phyloP scores from a whole-genome alignment of 2,797 vertebrate genomes.

The Parambassis ranga region DNA sequence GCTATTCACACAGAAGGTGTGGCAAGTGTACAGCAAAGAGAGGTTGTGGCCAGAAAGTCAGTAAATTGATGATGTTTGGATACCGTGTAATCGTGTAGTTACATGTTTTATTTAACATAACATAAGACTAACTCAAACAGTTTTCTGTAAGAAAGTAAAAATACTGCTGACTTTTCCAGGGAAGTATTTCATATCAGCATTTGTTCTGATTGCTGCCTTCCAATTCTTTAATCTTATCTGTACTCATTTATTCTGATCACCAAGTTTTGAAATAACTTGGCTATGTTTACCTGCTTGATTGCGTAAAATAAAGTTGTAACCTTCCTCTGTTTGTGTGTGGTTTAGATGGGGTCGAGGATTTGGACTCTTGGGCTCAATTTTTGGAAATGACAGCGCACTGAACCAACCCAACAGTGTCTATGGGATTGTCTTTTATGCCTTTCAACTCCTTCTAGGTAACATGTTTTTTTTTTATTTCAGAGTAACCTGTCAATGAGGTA shows the following conservation, averaged over 20 bases:
- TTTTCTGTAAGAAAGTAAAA: no score
- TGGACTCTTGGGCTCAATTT: slow-evolving; percentile 96
- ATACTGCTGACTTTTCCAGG: no score
- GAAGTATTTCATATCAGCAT: no score
- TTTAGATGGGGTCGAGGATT: slow-evolving; percentile 98
- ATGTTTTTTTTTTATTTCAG: slow-evolving; percentile 10
- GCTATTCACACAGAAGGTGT: no score
- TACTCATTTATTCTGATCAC: neutral
- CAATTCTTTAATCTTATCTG: neutral
- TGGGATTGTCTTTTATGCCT: slow-evolving; percentile 96
- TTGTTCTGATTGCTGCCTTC: no score
- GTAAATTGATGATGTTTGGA: no score
- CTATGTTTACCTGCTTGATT: neutral
- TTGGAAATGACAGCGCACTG: slow-evolving; percentile 97
- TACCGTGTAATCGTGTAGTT: no score
- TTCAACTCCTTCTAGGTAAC: slow-evolving; percentile 98
- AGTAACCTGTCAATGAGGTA: neutral
- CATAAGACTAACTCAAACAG: no score
- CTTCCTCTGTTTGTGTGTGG: neutral
- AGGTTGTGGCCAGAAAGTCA: no score
- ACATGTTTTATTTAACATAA: no score
- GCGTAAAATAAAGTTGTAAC: slow-evolving; percentile 3
- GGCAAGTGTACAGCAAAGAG: no score
- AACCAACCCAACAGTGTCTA: slow-evolving; percentile 99
- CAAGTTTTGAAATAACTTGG: neutral